A percentile compares a stretch with the other conserved stretches of the same genome.
Conservation (phyloP, 2,888 invertebrate species). For the Sinodicranocentrus sp. region DNA sequence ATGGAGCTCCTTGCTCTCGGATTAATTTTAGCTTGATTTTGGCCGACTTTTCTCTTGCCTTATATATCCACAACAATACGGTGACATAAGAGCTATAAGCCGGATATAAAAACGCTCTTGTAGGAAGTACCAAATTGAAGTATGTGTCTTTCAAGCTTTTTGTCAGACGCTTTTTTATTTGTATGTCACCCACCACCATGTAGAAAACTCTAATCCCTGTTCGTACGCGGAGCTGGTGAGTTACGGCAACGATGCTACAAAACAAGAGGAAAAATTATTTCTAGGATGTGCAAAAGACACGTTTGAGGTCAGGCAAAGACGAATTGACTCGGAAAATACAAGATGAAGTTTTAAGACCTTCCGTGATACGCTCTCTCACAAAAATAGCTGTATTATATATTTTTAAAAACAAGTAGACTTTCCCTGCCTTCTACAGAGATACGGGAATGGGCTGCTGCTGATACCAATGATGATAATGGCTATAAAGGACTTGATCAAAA, state of each 20-base stretch:
- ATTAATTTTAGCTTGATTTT: constrained; percentile 57
- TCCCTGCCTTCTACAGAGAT: too few species aligned
- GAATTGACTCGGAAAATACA: background rate
- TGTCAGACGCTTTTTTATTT: background rate
- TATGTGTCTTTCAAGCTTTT: background rate
- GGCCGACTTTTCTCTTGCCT: constrained; percentile 35
- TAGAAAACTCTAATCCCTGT: background rate
- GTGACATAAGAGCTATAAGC: background rate
- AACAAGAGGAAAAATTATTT: constrained; percentile 7
- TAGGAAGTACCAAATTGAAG: background rate
- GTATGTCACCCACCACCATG: constrained; percentile 7
- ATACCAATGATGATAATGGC: constrained; percentile 1
- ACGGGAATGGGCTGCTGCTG: too few species aligned
- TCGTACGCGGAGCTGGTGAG: background rate
- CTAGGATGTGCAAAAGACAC: background rate
- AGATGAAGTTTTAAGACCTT: background rate
- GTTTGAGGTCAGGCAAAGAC: constrained; percentile 30
- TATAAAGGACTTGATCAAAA: constrained; percentile 50
- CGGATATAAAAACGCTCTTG: background rate
- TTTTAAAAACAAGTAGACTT: too few species aligned
- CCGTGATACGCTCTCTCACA: too few species aligned
- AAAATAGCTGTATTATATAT: too few species aligned
- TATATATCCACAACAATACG: background rate
- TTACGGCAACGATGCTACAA: background rate
- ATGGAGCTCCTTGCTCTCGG: background rate